These are phyloP conservation scores for Papilio gigon DNA, from an alignment of 2,888 invertebrate genomes.

Conservation along the genomic window DNA sequence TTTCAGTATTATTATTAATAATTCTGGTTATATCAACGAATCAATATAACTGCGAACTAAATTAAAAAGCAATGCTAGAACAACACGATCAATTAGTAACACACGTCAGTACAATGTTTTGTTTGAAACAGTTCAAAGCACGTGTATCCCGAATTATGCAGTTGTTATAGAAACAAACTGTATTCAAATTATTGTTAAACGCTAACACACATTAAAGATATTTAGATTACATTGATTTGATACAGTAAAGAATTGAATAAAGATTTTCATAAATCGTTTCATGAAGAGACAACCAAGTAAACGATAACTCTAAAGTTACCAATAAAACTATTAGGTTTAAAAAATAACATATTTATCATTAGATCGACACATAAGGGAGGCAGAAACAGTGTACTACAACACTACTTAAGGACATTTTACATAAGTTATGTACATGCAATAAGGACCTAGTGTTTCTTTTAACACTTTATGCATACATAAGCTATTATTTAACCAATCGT, in stretches of 20 bases:
- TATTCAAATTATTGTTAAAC: constrained; percentile 45
- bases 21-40: too few species aligned
- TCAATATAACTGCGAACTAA: too few species aligned
- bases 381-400: not conserved
- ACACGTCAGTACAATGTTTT: constrained; percentile 29
- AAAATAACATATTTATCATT: too few species aligned
- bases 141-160: constrained; percentile 44
- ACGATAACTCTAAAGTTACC: too few species aligned
- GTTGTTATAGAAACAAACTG: constrained; percentile 49
- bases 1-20: too few species aligned
- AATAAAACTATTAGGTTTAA: too few species aligned
- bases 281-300: too few species aligned
- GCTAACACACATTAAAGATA: not conserved
- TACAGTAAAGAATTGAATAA: too few species aligned
- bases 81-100: constrained; percentile 15
- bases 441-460: not conserved
- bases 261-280: too few species aligned
- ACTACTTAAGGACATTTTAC: not conserved
- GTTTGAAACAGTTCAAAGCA: constrained; percentile 40
- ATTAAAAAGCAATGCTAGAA: too few species aligned
- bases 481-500: constrained; percentile 21
- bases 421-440: not conserved
- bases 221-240: not conserved
- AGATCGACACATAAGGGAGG: too few species aligned
- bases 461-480: not conserved